phyloP scores from a whole-genome alignment of 2,888 invertebrate genomes.

The Ctenicera cuprea region DNA sequence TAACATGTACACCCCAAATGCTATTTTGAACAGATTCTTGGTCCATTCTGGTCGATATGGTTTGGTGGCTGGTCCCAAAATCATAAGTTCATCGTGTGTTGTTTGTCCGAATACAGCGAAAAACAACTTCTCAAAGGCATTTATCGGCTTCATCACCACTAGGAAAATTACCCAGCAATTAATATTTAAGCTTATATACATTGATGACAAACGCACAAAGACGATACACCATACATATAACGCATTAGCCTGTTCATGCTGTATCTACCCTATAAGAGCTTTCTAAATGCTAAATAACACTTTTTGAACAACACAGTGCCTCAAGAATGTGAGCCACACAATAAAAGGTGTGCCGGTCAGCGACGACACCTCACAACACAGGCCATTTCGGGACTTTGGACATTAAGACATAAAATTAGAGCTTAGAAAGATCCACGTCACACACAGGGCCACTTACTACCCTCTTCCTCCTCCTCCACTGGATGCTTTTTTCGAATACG shows the following conservation, averaged over 20 bases:
- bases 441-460: slow-evolving; percentile 50
- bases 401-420: slow-evolving; percentile 33
- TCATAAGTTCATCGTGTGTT: slow-evolving; percentile 84
- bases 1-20: slow-evolving; percentile 98
- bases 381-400: slow-evolving; percentile 25
- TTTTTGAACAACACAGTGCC: slow-evolving; percentile 38
- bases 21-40: slow-evolving; percentile 89
- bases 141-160: slow-evolving; percentile 91
- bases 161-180: slow-evolving; percentile 67
- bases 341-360: slow-evolving; percentile 43
- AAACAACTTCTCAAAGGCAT: slow-evolving; percentile 98
- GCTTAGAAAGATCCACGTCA: slow-evolving; percentile 27
- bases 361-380: slow-evolving; percentile 40
- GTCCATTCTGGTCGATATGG: slow-evolving; percentile 89
- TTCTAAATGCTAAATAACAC: slow-evolving; percentile 45
- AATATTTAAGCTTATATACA: slow-evolving; percentile 29
- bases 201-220: slow-evolving; percentile 32
- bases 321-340: slow-evolving; percentile 27
- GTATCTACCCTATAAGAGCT: slow-evolving; percentile 43
- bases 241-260: slow-evolving; percentile 50
- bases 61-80: slow-evolving; percentile 69
- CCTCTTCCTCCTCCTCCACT: slow-evolving; percentile 37
- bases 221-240: slow-evolving; percentile 24
- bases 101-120: slow-evolving; percentile 98
- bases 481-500: slow-evolving; percentile 44